Percentiles rank a stretch among this genome's conserved stretches.
Conservation (phyloP, 2,888 invertebrate species). For the Chaetoderma sp. region DNA sequence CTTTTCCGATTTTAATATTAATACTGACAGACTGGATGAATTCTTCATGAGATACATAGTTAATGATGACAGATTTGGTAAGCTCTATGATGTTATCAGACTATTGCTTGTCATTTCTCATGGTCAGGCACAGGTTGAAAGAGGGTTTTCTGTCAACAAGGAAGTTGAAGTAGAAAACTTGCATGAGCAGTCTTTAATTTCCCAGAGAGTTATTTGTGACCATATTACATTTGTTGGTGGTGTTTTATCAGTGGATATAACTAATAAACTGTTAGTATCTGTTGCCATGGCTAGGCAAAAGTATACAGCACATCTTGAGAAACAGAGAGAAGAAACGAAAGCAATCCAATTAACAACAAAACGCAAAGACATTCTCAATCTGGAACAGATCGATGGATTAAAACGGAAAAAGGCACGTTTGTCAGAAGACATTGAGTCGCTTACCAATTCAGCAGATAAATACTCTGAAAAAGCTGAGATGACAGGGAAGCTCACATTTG, state of each 20-base stretch:
- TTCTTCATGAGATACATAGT: background rate
- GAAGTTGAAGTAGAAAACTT: conserved; percentile 2
- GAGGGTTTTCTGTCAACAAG: conserved; percentile 10
- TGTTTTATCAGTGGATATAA: background rate
- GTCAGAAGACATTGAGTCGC: background rate
- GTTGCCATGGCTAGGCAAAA: background rate
- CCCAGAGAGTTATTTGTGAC: conserved; percentile 2
- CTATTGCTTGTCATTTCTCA: conserved; percentile 5
- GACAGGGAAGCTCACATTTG: background rate
- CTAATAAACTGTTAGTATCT: background rate
- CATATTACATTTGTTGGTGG: background rate
- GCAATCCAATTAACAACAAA: no score
- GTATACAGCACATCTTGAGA: background rate
- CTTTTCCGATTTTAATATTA: background rate
- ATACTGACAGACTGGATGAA: background rate
- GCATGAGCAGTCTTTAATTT: background rate
- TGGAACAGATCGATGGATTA: background rate
- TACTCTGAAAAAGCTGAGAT: conserved; percentile 6
- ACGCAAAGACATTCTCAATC: background rate
- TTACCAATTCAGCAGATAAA: conserved; percentile 3
- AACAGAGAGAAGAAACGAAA: background rate
- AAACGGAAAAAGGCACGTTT: background rate
- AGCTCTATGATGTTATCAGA: background rate
- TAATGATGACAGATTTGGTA: background rate
- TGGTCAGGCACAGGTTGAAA: conserved; percentile 6